Evolutionary conservation across 2,797 vertebrate species (phyloP).

Genomic region (Thamnophis elegans): DNA sequence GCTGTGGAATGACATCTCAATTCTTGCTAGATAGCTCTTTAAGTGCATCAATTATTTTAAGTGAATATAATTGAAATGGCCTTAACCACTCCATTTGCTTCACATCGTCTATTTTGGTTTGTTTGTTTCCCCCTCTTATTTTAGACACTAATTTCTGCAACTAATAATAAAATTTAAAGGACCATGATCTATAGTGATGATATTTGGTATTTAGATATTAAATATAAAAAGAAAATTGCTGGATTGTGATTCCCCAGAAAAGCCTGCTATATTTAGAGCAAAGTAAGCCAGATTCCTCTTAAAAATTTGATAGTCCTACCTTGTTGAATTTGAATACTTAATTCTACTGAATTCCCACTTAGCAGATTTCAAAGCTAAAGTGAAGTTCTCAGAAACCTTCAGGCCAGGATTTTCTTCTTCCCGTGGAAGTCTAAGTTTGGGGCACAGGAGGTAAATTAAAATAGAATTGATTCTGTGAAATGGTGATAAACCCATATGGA

Average conservation of each 20-base stretch:
- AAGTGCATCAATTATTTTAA: neutral
- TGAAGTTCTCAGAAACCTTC: constrained; percentile 12
- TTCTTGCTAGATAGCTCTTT: neutral
- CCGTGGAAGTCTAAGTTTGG: neutral
- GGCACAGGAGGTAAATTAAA: constrained; percentile 6
- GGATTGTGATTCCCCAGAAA: neutral
- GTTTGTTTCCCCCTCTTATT: neutral
- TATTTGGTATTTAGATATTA: neutral
- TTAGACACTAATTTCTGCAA: neutral
- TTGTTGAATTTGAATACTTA: too few relatives aligned
- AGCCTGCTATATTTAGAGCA: neutral
- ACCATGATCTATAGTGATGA: neutral
- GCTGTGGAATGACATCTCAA: neutral
- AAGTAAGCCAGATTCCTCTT: neutral
- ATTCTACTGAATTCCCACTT: neutral
- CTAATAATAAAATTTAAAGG: neutral
- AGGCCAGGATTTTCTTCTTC: constrained; percentile 24
- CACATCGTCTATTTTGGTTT: neutral
- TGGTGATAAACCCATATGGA: constrained; percentile 1
- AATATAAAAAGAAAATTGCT: neutral
- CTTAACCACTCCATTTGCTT: neutral
- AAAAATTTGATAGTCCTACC: too few relatives aligned
- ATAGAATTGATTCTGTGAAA: neutral
- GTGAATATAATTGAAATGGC: neutral
- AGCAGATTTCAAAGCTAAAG: constrained; percentile 17